A percentile compares a stretch with the other conserved stretches of the same genome.
Evolutionary conservation across 2,113 vertebrate genomes (phyloP).

Genomic region (Chaenogobius annularis): DNA sequence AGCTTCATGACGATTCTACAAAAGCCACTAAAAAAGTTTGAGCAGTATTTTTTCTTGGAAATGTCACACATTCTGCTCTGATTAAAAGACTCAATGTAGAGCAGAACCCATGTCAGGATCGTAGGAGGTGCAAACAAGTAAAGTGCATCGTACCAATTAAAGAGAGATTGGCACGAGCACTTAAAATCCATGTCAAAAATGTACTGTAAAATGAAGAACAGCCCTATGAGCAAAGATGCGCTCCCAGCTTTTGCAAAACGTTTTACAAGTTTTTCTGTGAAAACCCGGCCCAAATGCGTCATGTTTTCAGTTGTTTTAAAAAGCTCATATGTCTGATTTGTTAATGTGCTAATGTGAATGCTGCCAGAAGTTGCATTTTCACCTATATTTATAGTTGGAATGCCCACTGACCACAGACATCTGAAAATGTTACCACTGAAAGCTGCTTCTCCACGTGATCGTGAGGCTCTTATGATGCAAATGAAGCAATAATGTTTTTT

Average conservation of each 20-base stretch:
- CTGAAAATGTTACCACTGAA: not conserved
- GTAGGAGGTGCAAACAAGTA: not conserved
- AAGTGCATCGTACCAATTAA: rapidly evolving
- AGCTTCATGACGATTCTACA: rapidly evolving
- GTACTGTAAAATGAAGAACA: conserved; percentile 31
- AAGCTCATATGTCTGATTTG: not conserved
- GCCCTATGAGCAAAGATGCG: not conserved
- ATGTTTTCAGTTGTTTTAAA: not conserved
- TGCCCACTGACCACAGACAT: not conserved
- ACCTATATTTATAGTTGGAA: not conserved
- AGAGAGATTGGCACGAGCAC: not conserved
- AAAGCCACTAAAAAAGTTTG: rapidly evolving
- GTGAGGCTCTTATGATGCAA: no score
- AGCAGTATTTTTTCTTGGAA: not conserved
- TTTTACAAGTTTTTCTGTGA: not conserved
- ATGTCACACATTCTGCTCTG: rapidly evolving
- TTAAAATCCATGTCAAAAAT: conserved; percentile 38
- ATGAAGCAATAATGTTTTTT: no score
- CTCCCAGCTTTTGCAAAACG: rapidly evolving
- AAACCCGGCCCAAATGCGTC: rapidly evolving
- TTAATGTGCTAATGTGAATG: not conserved
- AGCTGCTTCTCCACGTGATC: conserved; percentile 1
- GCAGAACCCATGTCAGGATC: conserved; percentile 13
- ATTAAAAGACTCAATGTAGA: not conserved
- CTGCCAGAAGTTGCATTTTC: not conserved